Base-by-base conservation (phyloP, 2,797 vertebrate species). In the Schizopygopsis malacanthus region DNA sequence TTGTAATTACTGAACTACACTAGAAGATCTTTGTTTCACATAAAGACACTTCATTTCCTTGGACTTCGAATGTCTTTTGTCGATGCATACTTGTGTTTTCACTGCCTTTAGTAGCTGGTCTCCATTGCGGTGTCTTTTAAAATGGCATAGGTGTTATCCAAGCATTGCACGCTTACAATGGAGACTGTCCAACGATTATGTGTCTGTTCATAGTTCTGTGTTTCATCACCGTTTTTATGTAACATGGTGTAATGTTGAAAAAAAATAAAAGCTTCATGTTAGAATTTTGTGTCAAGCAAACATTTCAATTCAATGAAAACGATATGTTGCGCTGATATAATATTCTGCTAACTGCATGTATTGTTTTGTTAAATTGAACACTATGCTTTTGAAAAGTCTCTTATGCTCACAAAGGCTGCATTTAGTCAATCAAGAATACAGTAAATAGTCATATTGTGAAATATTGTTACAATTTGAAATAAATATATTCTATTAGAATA, bases 211-310 rank as follows among this genome's bases (percentile, higher is more conserved):
- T 52, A 80, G 80, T 61, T 72, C 47, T 83, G 78, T 80, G 69
- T 85, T 73, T 81, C 72, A 79, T 50, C 76, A 79, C 47, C 59
- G 39, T 81, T 83, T 85, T 87, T 85, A 65, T 88, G 82, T 89
- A 78, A 76, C 67, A 79, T 50, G 78, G 37, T 85, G 89, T 70
- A 76, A 41, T 73, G 56, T 79, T 85, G 78, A 65, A 6, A 85
- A 90, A 87, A 88, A 76, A 67, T 50, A 70, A 82, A 71, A 25
- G 16, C 20, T 71, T 82, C 67, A 69, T 52, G 61, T 69, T 81
- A 65, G 43, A 65, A 67, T 81, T 81, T 67, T 65, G 79, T 80
- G 79, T 80, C 79, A 5, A 67, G 79, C n/a, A 33, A n/a, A n/a
- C 33, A 39, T 77, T 77, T 54, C 1, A 4, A 52, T 52, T 52